Evolutionary conservation across 2,888 invertebrate genomes (phyloP), one percentile per base, ranked within the genome.

Genomic region (Heliconius charithonia): DNA sequence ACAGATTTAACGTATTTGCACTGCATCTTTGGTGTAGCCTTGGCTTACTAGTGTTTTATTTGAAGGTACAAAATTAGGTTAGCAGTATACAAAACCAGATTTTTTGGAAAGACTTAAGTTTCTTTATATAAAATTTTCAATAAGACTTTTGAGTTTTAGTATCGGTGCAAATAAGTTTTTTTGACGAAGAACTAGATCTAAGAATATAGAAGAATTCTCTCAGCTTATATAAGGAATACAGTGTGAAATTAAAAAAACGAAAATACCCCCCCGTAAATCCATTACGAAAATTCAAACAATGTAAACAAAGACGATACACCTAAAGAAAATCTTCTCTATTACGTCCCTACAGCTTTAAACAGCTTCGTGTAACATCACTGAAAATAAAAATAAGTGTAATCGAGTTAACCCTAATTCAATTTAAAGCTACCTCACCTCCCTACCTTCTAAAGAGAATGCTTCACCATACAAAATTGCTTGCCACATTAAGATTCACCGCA

Each of bases 401-500:
- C 2, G 32, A 56, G 71, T 32, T 29, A 22, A n/a, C n/a, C n/a
- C 32, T 32, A 72, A 59, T 59, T 72, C 71, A 72, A 72, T 72
- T 72, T 59, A 72, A 71, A 56, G 71, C 71, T 51, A 45, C 16
- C 66, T 13, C 1, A 45, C 45, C 45, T 45, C 16, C 16, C 1
- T 45, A 45, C 45, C 67, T 67, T 67, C n/a, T 71, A 71, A 51
- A 72, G 71, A 59, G 71, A 56, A 72, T 56, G 56, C 32, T 56
- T 72, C 32, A 59, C 51, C 70, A 51, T 29, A 71, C 32, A 72
- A 72, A 56, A 72, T 72, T 72, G 71, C 71, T 72, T 25, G 56
- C 56, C 13, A 56, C 71, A 72, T 72, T 72, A 32, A 72, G 71
- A 72, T 72, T 59, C 79, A 66, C 76, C 56, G 59, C 76, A 37